Conservation (phyloP, 1,140 invertebrate species). For the Anthonomus grandis region DNA sequence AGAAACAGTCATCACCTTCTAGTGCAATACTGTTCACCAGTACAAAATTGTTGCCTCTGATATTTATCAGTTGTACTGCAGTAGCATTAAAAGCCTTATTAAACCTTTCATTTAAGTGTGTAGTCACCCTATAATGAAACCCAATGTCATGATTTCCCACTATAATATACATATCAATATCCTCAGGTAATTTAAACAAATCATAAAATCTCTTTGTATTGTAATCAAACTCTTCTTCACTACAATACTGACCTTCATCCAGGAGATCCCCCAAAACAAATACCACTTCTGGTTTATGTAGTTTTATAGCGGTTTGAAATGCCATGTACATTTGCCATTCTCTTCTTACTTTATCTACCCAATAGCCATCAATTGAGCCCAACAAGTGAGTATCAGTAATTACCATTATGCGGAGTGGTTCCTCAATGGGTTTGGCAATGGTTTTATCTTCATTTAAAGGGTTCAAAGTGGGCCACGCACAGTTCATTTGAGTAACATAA, state of each 20-base stretch:
- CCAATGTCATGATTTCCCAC: conserved; percentile 98
- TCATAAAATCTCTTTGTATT: conserved; percentile 77
- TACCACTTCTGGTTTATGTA: conserved; percentile 86
- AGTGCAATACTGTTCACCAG: conserved; percentile 95
- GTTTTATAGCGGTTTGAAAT: conserved; percentile 81
- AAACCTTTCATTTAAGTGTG: conserved; percentile 76
- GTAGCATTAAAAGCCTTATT: conserved; percentile 70
- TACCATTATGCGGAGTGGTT: conserved; percentile 72
- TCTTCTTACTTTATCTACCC: conserved; percentile 92
- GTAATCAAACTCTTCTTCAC: conserved; percentile 69
- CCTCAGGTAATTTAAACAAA: conserved; percentile 72
- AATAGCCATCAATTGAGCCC: conserved; percentile 83
- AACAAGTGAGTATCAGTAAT: conserved; percentile 92
- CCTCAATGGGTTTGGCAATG: conserved; percentile 39
- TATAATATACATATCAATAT: conserved; percentile 70
- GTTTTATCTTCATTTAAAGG: conserved; percentile 43
- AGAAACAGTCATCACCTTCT: conserved; percentile 86
- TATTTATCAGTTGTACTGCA: conserved; percentile 67
- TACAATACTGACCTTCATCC: conserved; percentile 92
- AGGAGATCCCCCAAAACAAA: conserved; percentile 95
- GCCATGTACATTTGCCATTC: conserved; percentile 98
- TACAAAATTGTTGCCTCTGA: conserved; percentile 81
- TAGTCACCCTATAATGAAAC: conserved; percentile 92
- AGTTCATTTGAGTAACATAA: conserved; percentile 67
- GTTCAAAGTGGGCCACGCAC: conserved; percentile 61